Evolutionary conservation across 2,113 vertebrate genomes (phyloP), one percentile per base, ranked within the genome.

Genomic region (Ctenodactylus gundi): DNA sequence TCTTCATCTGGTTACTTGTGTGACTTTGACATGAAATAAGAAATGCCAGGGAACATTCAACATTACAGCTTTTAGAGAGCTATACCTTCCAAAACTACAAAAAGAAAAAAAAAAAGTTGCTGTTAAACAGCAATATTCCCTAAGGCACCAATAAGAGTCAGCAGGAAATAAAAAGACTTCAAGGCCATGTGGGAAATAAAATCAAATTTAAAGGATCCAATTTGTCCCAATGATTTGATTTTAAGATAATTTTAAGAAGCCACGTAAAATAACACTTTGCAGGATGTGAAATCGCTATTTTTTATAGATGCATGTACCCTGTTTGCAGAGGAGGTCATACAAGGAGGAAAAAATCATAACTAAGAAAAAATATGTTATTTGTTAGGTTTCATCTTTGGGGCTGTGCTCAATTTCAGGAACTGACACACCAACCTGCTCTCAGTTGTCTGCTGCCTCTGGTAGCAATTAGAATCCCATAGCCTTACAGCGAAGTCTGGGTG

Each of bases 401-500:
- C 29, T 67, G 36, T 73, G 46, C 67, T 94, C 88, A 76, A 51
- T 87, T 94, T 86, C 86, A 95, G 84, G 76, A 75, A 41, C 68
- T 27, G 73, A 81, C 77, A 65, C 55, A 39, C 83, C 89, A 88
- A 70, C 75, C 76, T 75, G 62, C 86, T 86, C 31, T 95, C 85
- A 80, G 62, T 83, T 83, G 78, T 75, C 57, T 55, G 14, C 51
- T 49, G 64, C 21, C 14, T 64, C 85, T 25, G 17, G 51, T 75
- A 72, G 76, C 65, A 85, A 23, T 95, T 55, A 89, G 62, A 83
- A 49, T 60, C 80, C 13, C 49, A 34, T 6, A 49, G 86, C 41
- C 29, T 83, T 39, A 78, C 25, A n/a, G 58, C 18, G 5, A 39
- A 67, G 60, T 46, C 62, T 82, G 46, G 8, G 65, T 17, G 29